Percentiles rank a stretch among this genome's conserved stretches.
These are phyloP conservation scores for Nephrocerus scutellatus DNA, from an alignment of 2,888 invertebrate genomes.

Conservation along the genomic window DNA sequence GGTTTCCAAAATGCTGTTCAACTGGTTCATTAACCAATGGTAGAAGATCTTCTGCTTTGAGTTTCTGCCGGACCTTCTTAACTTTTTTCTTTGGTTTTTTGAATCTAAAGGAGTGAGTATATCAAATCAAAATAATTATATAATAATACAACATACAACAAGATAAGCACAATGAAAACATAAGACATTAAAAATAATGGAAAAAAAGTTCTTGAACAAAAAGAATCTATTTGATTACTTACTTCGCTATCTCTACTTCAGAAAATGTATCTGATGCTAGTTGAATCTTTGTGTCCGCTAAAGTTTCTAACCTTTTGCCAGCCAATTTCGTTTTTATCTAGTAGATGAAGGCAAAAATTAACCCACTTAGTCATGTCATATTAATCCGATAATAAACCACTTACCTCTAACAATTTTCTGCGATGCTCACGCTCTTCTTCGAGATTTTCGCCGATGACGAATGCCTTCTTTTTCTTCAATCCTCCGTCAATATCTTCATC, in stretches of 20 bases:
- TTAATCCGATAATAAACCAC: background rate
- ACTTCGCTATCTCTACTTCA: slow-evolving; percentile 76
- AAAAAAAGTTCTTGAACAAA: background rate
- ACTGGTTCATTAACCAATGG: slow-evolving; percentile 39
- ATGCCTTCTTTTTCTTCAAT: slow-evolving; percentile 58
- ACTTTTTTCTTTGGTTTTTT: slow-evolving; percentile 80
- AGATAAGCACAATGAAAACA: slow-evolving; percentile 6
- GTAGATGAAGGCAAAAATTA: background rate
- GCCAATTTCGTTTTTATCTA: slow-evolving; percentile 56
- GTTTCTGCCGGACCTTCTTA: slow-evolving; percentile 59
- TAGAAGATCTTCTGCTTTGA: slow-evolving; percentile 68
- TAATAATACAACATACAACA: background rate
- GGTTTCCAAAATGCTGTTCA: slow-evolving; percentile 39
- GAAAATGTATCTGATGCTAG: slow-evolving; percentile 85
- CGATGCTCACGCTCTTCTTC: slow-evolving; percentile 52
- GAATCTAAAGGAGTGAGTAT: slow-evolving; percentile 60
- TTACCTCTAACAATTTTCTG: slow-evolving; percentile 39
- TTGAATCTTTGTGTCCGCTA: slow-evolving; percentile 60
- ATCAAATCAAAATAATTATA: slow-evolving; percentile 35
- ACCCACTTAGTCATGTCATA: background rate
- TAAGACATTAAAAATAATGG: slow-evolving; percentile 14
- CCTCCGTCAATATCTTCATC: slow-evolving; percentile 69
- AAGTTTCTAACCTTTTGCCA: slow-evolving; percentile 63
- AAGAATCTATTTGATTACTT: slow-evolving; percentile 15
- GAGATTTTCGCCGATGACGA: slow-evolving; percentile 67